Evolutionary conservation across 2,888 invertebrate genomes (phyloP).

Genomic region (Drosophila testacea): DNA sequence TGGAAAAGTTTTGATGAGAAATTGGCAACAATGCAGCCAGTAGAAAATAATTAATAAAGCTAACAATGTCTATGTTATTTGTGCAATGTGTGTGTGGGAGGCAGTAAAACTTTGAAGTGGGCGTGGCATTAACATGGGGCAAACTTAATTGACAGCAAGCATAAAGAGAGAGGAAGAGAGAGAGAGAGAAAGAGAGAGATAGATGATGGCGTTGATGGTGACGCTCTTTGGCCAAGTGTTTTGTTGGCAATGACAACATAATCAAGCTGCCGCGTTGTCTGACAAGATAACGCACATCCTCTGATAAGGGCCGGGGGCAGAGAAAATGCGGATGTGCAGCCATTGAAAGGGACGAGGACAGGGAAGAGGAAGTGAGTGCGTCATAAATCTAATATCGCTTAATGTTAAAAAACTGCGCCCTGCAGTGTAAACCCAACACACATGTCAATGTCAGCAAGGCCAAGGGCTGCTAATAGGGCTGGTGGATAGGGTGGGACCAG

Average conservation of each 20-base stretch:
- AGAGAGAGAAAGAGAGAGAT: not conserved
- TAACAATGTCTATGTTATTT: constrained; percentile 8
- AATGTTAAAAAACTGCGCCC: constrained; percentile 57
- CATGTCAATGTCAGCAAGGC: constrained; percentile 58
- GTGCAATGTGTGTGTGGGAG: not conserved
- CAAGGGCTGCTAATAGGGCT: constrained; percentile 4
- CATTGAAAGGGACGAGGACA: constrained; percentile 49
- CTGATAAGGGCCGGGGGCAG: not conserved
- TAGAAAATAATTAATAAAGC: constrained; percentile 14
- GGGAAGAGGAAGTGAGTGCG: constrained; percentile 8
- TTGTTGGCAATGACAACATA: constrained; percentile 51
- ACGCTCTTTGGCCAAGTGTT: constrained; percentile 19
- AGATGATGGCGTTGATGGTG: not conserved
- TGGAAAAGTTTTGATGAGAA: not conserved
- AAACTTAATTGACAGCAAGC: constrained; percentile 7
- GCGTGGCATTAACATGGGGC: constrained; percentile 11
- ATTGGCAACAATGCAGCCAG: constrained; percentile 2
- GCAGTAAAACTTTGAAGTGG: constrained; percentile 16
- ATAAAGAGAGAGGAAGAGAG: no score
- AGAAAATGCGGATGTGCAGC: constrained; percentile 49
- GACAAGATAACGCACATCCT: constrained; percentile 61
- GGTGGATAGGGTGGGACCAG: not conserved
- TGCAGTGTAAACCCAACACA: constrained; percentile 25
- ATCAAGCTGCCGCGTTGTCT: constrained; percentile 50
- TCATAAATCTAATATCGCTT: constrained; percentile 70